phyloP scores from a whole-genome alignment of 2,888 invertebrate species.

The Didymodactylos carnosus region DNA sequence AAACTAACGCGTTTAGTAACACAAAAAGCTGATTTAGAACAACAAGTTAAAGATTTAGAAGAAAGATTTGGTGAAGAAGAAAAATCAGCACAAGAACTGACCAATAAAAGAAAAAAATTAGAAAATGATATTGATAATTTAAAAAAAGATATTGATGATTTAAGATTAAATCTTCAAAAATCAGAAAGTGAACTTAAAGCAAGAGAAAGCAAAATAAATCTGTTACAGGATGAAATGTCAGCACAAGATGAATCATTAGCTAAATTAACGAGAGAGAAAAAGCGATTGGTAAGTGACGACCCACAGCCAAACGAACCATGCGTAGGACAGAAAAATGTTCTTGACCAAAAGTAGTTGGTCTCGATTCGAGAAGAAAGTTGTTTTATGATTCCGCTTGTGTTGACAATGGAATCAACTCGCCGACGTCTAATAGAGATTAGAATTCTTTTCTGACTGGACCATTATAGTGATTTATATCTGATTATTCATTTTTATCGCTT shows the following conservation, averaged over 20 bases:
- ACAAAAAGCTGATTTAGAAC: constrained; percentile 86
- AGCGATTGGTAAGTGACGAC: too few species aligned
- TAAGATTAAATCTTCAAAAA: constrained; percentile 56
- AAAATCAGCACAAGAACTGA: constrained; percentile 77
- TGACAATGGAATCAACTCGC: too few species aligned
- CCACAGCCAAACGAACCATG: too few species aligned
- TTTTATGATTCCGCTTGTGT: too few species aligned
- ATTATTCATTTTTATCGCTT: too few species aligned
- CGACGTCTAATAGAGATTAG: too few species aligned
- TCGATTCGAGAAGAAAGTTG: too few species aligned
- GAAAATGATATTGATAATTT: constrained; percentile 77
- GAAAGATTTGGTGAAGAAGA: constrained; percentile 90
- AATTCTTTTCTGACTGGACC: too few species aligned
- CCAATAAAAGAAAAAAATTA: constrained; percentile 85
- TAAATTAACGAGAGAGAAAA: constrained; percentile 17
- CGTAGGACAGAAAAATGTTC: too few species aligned
- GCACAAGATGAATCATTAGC: constrained; percentile 52
- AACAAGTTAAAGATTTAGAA: constrained; percentile 80
- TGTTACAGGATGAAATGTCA: constrained; percentile 41
- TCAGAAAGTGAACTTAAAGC: constrained; percentile 16
- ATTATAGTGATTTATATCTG: too few species aligned
- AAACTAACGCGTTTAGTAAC: constrained; percentile 73
- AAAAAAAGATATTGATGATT: constrained; percentile 91
- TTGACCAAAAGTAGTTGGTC: too few species aligned
- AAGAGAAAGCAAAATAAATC: constrained; percentile 16